Evolutionary conservation across 2,888 invertebrate genomes (phyloP), one percentile per base, ranked within the genome.

Genomic region (Tipula confusa): DNA sequence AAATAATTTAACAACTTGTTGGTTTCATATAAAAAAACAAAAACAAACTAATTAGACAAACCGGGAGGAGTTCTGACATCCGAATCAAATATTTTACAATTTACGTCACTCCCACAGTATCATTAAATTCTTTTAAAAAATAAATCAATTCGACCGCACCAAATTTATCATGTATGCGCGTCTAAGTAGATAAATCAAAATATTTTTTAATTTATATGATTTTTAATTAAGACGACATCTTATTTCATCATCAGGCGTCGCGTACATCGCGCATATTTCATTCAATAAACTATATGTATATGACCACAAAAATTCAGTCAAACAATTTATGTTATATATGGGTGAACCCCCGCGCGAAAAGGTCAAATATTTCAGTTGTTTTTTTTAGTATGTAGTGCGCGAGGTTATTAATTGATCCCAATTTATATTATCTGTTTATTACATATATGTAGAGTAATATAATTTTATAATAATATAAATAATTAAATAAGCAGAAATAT

Each of bases 201-300:
- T n/a, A 64, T 64, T 9, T 24, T 24, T 24, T 64, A 64, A 64
- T 64, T 64, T 64, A 64, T 64, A 64, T 24, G 64, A 64, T 64
- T 64, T 64, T 64, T 64, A 64, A 64, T 64, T 64, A 64, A 64
- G 24, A 24, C 18, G 64, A 64, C 64, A 64, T 64, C 64, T 64
- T 64, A 64, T 64, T 64, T 64, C 64, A 64, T 64, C 64, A 64
- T 64, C 64, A 24, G 7, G 6, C 43, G 4, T 3, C 43, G n/a
- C n/a, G 43, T 7, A 15, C 64, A 64, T 6, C n/a, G 43, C 15
- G n/a, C 64, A 64, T 6, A 43, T 24, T 43, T 5, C 43, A 43
- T 43, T 43, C 43, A 43, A n/a, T 43, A 64, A 7, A 64, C 24
- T 64, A 7, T 64, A 4, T 18, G 24, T 64, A 64, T 24, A 64